Conservation (phyloP, 2,797 vertebrate genomes). For the Chelon labrosus region DNA sequence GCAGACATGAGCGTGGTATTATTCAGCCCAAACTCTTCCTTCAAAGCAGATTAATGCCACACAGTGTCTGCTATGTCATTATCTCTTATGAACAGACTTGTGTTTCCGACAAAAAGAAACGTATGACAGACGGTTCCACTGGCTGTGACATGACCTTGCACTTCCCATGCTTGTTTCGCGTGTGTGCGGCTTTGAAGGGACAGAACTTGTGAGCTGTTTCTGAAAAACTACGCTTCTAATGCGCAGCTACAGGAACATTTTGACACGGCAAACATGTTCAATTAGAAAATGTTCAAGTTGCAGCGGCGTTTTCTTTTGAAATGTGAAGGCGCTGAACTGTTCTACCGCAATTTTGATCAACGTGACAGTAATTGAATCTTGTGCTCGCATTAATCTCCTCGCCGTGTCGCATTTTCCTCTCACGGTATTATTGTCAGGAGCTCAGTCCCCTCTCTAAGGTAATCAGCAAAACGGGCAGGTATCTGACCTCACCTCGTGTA, state of each 20-base stretch:
- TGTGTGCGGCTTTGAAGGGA: not conserved
- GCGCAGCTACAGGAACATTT: constrained; percentile 9
- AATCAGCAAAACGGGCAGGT: constrained; percentile 9
- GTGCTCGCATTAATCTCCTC: constrained; percentile 13
- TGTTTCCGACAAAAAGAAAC: constrained; percentile 29
- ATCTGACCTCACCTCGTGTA: not conserved
- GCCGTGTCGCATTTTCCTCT: constrained; percentile 15
- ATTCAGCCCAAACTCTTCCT: not conserved
- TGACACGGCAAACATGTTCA: constrained; percentile 19
- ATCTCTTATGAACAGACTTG: constrained; percentile 42
- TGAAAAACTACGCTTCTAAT: constrained; percentile 9
- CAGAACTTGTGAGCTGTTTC: not conserved
- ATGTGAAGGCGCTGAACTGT: not conserved
- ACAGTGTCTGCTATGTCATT: constrained; percentile 11
- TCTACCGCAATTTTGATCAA: constrained; percentile 13
- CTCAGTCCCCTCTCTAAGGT: constrained; percentile 1
- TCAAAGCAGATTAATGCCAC: not conserved
- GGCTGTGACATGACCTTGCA: constrained; percentile 10
- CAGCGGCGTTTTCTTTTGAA: not conserved
- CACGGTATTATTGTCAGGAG: constrained; percentile 10
- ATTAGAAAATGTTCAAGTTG: constrained; percentile 4
- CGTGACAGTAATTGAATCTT: constrained; percentile 23
- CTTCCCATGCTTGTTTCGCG: constrained; percentile 7
- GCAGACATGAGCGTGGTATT: no score
- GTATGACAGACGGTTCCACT: constrained; percentile 10